Evolutionary conservation across 2,113 vertebrate genomes (phyloP).

Genomic region (Physeter macrocephalus): DNA sequence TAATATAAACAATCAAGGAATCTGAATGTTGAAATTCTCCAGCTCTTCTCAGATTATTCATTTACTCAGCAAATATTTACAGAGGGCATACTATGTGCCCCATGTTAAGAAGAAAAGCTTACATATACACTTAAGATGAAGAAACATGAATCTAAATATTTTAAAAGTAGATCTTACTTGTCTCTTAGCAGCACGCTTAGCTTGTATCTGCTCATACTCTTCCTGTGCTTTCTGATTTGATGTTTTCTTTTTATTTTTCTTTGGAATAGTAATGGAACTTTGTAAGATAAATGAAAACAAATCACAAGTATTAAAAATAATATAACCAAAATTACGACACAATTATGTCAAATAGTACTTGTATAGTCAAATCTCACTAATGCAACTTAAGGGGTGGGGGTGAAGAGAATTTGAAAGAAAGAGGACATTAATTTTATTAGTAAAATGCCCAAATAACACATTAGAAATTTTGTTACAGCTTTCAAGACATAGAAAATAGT

Average conservation of each 20-base stretch:
- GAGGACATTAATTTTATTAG: not conserved
- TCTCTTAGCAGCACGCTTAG: conserved; percentile 85
- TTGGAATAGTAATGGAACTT: conserved; percentile 78
- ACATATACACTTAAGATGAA: not conserved
- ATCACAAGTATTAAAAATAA: not conserved
- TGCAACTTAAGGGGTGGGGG: not conserved
- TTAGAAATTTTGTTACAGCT: not conserved
- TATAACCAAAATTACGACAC: not conserved
- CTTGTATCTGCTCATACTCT: conserved; percentile 86
- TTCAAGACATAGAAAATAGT: not conserved
- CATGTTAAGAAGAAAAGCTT: not conserved
- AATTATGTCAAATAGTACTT: not conserved
- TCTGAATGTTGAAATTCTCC: not conserved
- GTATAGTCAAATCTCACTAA: not conserved
- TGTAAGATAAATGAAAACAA: conserved; percentile 60
- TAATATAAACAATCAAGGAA: not conserved
- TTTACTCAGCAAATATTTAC: not conserved
- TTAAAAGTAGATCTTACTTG: conserved; percentile 81
- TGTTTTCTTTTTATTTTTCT: conserved; percentile 85
- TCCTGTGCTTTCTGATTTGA: conserved; percentile 92
- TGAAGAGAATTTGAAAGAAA: not conserved
- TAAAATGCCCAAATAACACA: not conserved
- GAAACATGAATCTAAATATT: not conserved
- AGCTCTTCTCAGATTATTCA: not conserved
- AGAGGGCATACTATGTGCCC: not conserved